Conservation (phyloP, 2,797 vertebrate species). For the Anas capensis region DNA sequence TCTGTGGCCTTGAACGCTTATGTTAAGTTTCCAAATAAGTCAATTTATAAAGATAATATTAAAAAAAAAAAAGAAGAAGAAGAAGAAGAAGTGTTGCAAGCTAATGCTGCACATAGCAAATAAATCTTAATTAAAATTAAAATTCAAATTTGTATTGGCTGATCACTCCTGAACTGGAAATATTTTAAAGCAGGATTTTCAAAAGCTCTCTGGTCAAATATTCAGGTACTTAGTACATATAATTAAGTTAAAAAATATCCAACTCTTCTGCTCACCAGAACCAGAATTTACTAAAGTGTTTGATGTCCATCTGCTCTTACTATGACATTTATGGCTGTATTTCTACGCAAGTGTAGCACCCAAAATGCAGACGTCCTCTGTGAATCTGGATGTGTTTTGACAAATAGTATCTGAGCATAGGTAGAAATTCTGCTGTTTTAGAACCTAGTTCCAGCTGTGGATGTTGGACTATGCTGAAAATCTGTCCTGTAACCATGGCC, state of each 20-base stretch:
- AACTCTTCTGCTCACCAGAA: background rate
- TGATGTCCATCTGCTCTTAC: slow-evolving; percentile 29
- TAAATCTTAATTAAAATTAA: slow-evolving; percentile 79
- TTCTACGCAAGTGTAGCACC: slow-evolving; percentile 8
- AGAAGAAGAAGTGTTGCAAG: slow-evolving; percentile 77
- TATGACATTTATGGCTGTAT: slow-evolving; percentile 42
- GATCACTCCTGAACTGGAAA: background rate
- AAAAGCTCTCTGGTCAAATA: slow-evolving; percentile 25
- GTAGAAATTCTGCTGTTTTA: background rate
- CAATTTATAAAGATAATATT: slow-evolving; percentile 84
- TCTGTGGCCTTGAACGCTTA: slow-evolving; percentile 85
- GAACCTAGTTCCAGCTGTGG: background rate
- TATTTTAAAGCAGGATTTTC: slow-evolving; percentile 51
- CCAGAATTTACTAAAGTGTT: background rate
- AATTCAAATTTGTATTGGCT: slow-evolving; percentile 54
- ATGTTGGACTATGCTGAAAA: background rate
- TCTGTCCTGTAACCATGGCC: background rate
- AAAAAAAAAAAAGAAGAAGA: slow-evolving; percentile 51
- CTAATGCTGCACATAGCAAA: slow-evolving; percentile 76
- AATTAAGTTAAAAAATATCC: slow-evolving; percentile 35
- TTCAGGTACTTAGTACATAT: background rate
- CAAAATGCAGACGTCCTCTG: slow-evolving; percentile 7
- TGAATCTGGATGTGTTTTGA: slow-evolving; percentile 15
- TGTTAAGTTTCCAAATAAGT: slow-evolving; percentile 86
- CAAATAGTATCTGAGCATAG: background rate